Percentiles rank a stretch among this genome's conserved stretches.
These are phyloP conservation scores for Amiota mariae DNA, from an alignment of 2,888 invertebrate genomes.

Conservation along the genomic window DNA sequence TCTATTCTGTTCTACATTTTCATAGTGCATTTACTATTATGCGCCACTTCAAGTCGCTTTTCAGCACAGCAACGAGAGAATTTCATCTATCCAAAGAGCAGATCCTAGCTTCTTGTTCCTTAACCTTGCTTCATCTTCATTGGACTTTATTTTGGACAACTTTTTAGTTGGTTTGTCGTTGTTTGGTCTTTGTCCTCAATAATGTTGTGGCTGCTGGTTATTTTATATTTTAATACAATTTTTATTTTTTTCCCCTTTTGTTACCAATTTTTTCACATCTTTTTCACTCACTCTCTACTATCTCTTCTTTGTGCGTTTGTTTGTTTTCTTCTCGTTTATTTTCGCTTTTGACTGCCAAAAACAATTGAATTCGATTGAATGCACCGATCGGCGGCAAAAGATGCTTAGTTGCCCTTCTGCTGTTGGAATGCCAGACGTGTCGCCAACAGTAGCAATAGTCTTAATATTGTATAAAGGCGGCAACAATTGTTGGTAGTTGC, in stretches of 20 bases:
- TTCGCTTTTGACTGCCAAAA: slow-evolving; percentile 63
- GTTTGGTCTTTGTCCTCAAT: neutral
- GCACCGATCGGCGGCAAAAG: slow-evolving; percentile 62
- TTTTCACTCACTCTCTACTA: slow-evolving; percentile 24
- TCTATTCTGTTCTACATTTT: slow-evolving; percentile 21
- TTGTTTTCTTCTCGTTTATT: slow-evolving; percentile 35
- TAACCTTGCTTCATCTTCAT: neutral
- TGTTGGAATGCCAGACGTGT: slow-evolving; percentile 69
- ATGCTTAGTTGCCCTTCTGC: slow-evolving; percentile 30
- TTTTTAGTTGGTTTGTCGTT: neutral
- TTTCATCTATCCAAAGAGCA: no score
- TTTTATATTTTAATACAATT: slow-evolving; percentile 25
- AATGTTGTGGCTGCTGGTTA: neutral
- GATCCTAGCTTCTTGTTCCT: neutral
- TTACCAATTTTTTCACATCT: slow-evolving; percentile 24
- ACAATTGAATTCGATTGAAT: slow-evolving; percentile 72
- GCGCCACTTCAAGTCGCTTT: slow-evolving; percentile 22
- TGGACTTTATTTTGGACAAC: neutral
- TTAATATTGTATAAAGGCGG: slow-evolving; percentile 36
- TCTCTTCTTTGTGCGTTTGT: slow-evolving; percentile 30
- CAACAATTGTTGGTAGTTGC: slow-evolving; percentile 48
- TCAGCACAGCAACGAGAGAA: neutral
- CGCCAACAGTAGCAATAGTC: slow-evolving; percentile 54
- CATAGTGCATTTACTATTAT: slow-evolving; percentile 26
- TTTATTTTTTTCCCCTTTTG: slow-evolving; percentile 16